phyloP scores from a whole-genome alignment of 2,797 vertebrate genomes.

The Mormyrops attenuatus region DNA sequence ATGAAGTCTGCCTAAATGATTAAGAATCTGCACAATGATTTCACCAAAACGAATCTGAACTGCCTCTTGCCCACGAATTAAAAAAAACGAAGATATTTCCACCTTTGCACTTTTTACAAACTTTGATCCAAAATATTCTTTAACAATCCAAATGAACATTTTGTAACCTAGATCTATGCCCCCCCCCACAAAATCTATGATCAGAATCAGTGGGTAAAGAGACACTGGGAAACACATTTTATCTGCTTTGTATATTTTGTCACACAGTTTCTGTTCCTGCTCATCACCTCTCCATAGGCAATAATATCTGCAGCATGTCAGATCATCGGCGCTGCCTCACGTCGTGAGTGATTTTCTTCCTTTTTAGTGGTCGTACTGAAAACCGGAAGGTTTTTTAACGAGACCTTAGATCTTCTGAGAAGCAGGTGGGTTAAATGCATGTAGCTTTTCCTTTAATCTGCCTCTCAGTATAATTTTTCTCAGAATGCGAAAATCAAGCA shows the following conservation, averaged over 20 bases:
- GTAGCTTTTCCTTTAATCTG: neutral
- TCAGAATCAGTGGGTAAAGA: neutral
- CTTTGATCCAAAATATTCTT: neutral
- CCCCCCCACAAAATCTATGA: neutral
- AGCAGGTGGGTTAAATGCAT: neutral
- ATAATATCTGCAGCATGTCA: neutral
- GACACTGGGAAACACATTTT: neutral
- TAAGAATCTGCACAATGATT: neutral
- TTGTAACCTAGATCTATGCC: neutral
- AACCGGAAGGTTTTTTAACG: neutral
- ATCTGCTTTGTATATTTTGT: neutral
- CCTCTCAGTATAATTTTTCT: constrained; percentile 6
- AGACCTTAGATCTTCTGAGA: neutral
- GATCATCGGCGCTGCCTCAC: neutral
- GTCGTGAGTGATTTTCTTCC: neutral
- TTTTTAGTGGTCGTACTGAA: constrained; percentile 11
- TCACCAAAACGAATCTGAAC: neutral
- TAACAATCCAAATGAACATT: neutral
- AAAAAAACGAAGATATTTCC: neutral
- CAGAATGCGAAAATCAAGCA: neutral
- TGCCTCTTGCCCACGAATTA: neutral
- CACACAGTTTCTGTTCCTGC: neutral
- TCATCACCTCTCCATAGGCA: too few species aligned
- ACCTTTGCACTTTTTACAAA: neutral
- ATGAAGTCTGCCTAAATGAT: neutral